phyloP scores from a whole-genome alignment of 2,113 vertebrate genomes.

The Serilophus lunatus region DNA sequence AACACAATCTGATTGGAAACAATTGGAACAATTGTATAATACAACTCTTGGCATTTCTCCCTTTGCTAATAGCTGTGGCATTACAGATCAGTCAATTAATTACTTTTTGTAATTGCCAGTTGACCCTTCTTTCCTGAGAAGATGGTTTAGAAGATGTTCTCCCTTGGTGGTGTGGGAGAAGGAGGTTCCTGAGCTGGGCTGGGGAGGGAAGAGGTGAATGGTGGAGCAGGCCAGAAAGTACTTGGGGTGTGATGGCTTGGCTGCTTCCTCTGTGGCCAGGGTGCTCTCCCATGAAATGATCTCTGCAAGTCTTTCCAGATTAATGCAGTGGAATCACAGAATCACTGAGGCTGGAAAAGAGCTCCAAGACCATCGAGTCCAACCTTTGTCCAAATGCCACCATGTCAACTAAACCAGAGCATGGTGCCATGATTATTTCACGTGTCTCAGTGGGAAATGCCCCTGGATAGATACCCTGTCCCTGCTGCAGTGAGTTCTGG shows the following conservation, averaged over 20 bases:
- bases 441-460: background rate
- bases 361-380: background rate
- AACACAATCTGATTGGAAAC: background rate
- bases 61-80: background rate
- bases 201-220: background rate
- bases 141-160: background rate
- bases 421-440: background rate
- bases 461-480: background rate
- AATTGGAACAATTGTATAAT: background rate
- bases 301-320: background rate
- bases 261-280: rapidly evolving
- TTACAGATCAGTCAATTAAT: background rate
- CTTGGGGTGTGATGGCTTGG: background rate
- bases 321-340: background rate
- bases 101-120: background rate
- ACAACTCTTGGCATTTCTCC: background rate
- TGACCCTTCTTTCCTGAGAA: background rate
- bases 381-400: background rate
- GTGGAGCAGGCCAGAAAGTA: background rate
- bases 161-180: background rate
- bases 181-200: background rate
- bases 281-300: rapidly evolving
- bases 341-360: background rate
- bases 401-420: background rate
- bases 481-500: background rate